These are phyloP conservation scores for Apodemus speciosus DNA, from an alignment of 2,113 vertebrate species.

Conservation along the genomic window DNA sequence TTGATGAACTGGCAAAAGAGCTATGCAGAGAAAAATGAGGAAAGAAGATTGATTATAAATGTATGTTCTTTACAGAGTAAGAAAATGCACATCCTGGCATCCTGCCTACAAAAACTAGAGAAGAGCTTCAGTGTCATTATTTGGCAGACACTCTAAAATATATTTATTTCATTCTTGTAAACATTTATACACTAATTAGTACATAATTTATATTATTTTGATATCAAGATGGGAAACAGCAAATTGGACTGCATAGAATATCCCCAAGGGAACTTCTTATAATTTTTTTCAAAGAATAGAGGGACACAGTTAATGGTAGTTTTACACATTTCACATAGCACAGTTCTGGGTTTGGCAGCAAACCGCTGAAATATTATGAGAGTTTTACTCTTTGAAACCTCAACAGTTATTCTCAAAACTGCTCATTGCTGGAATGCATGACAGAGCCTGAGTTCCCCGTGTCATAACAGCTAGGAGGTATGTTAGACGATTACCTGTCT, in stretches of 20 bases:
- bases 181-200: slow-evolving; percentile 43
- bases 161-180: slow-evolving; percentile 45
- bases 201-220: slow-evolving; percentile 62
- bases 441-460: neutral
- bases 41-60: slow-evolving; percentile 42
- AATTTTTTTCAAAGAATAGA: slow-evolving; percentile 44
- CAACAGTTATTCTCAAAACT: slow-evolving; percentile 27
- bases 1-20: slow-evolving; percentile 55
- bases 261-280: slow-evolving; percentile 10
- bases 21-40: neutral
- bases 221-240: slow-evolving; percentile 40
- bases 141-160: slow-evolving; percentile 20
- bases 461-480: neutral
- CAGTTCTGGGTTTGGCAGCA: neutral
- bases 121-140: slow-evolving; percentile 45
- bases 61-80: slow-evolving; percentile 45
- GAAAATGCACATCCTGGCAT: slow-evolving; percentile 44
- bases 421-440: neutral
- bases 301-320: slow-evolving; percentile 1
- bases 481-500: neutral
- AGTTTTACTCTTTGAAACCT: neutral
- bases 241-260: slow-evolving; percentile 44
- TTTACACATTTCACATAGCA: slow-evolving; percentile 5
- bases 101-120: slow-evolving; percentile 31
- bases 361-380: slow-evolving; percentile 18